Conservation (phyloP, 2,797 vertebrate species). For the Phrynocephalus vlangalii region DNA sequence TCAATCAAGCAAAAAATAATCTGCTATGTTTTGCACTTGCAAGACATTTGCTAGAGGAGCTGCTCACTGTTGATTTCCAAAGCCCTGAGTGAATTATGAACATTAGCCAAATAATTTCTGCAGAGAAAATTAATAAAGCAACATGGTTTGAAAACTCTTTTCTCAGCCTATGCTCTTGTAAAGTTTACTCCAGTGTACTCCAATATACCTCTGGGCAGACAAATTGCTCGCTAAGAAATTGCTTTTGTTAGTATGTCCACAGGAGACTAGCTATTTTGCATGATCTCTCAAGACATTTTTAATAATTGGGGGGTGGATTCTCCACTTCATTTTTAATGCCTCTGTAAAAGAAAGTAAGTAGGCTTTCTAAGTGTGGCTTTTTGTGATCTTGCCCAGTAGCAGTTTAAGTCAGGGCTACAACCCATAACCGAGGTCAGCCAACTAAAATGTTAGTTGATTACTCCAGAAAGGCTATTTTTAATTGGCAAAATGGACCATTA, state of each 20-base stretch:
- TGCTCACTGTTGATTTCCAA: neutral
- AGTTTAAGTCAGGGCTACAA: slow-evolving; percentile 36
- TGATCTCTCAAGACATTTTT: slow-evolving; percentile 74
- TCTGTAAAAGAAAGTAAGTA: slow-evolving; percentile 64
- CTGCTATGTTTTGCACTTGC: neutral
- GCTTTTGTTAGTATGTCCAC: slow-evolving; percentile 76
- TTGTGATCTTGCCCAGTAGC: slow-evolving; percentile 60
- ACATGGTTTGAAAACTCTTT: slow-evolving; percentile 58
- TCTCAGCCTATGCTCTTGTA: slow-evolving; percentile 60
- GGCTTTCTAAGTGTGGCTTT: slow-evolving; percentile 63
- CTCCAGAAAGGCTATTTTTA: neutral
- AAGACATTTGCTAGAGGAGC: slow-evolving; percentile 3
- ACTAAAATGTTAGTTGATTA: neutral
- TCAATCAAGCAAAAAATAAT: no score
- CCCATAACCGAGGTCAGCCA: slow-evolving; percentile 1
- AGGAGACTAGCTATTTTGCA: slow-evolving; percentile 70
- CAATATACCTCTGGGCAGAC: slow-evolving; percentile 72
- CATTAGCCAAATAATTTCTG: slow-evolving; percentile 41
- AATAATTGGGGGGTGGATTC: slow-evolving; percentile 76
- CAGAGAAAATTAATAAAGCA: slow-evolving; percentile 44
- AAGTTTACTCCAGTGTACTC: slow-evolving; percentile 76
- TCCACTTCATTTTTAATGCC: slow-evolving; percentile 73
- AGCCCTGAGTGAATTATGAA: slow-evolving; percentile 42
- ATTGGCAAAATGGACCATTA: neutral
- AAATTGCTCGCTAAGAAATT: slow-evolving; percentile 76